Conservation (phyloP, 2,113 vertebrate genomes). For the Heteronetta atricapilla region DNA sequence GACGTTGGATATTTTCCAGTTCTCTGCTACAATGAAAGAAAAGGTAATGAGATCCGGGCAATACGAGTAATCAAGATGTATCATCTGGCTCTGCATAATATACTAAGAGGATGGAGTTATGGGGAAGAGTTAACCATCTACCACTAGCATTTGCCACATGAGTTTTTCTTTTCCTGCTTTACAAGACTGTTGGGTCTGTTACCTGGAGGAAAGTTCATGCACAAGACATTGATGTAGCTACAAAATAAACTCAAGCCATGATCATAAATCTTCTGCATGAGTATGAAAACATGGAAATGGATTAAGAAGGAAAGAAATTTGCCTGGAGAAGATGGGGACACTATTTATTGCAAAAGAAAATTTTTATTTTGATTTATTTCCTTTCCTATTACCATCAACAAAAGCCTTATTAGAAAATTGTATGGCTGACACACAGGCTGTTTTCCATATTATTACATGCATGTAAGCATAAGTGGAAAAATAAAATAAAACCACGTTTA, state of each 20-base stretch:
- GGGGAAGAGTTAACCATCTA: not conserved
- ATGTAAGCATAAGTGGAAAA: not conserved
- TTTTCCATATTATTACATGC: not conserved
- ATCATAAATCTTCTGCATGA: not conserved
- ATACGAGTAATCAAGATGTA: not conserved
- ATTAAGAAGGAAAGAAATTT: conserved; percentile 4
- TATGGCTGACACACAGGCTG: not conserved
- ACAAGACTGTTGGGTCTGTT: not conserved
- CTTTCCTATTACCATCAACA: not conserved
- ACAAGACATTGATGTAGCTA: conserved; percentile 10
- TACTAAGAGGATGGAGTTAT: not conserved
- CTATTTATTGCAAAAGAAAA: not conserved
- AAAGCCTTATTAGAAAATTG: not conserved
- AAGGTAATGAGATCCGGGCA: not conserved
- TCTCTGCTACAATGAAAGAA: not conserved
- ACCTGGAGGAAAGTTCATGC: conserved; percentile 1
- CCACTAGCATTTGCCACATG: not conserved
- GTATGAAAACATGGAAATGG: not conserved
- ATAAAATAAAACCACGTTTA: not conserved
- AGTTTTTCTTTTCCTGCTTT: not conserved
- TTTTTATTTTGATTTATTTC: not conserved
- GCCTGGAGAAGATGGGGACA: not conserved
- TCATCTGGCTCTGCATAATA: not conserved
- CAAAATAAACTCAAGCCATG: conserved; percentile 58
- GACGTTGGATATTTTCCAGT: not conserved